Evolutionary conservation across 2,888 invertebrate genomes (phyloP), one percentile per base, ranked within the genome.

Genomic region (Catocala fraxini): DNA sequence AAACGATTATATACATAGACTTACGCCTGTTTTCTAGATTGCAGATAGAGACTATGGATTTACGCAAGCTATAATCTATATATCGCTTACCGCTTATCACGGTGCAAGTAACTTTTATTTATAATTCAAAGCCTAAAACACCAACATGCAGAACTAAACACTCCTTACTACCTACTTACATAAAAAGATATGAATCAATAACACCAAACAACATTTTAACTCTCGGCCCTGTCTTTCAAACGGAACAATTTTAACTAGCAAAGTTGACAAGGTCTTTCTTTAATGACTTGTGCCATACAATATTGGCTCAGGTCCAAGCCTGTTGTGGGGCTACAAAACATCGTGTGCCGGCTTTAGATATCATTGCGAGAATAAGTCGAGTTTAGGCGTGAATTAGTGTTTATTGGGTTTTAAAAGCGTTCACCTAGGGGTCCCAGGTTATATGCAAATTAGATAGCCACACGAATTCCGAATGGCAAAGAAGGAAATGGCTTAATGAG

Each of bases 361-460:
- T 83, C 83, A 83, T 79, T 79, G 77, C 77, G 69, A 79, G 77
- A 85, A 85, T 85, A 86, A 86, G 78, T 84, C 72, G 62, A 73
- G 78, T 71, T 77, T 81, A 81, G 77, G 80, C 77, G 79, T 82
- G 82, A 86, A 85, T 86, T 85, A 83, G 79, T 78, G 73, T 81
- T 74, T 80, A 81, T 82, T 81, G 77, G 77, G 70, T 79, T 83
- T 79, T 77, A 81, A 82, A 79, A 76, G 73, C 73, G 52, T 75
- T 78, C 11, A 47, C 58, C 63, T 42, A 58, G 63, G 25, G 63
- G 65, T 69, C 59, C 49, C 51, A 64, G 49, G 65, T 59, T 56
- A 41, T 64, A 76, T 75, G 76, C 39, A 66, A 75, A 75, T 75
- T 39, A 59, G 25, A 25, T 25, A 53, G 63, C 51, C 51, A 45